These are phyloP conservation scores for Hestina assimilis DNA, from an alignment of 1,140 invertebrate genomes.

Conservation along the genomic window DNA sequence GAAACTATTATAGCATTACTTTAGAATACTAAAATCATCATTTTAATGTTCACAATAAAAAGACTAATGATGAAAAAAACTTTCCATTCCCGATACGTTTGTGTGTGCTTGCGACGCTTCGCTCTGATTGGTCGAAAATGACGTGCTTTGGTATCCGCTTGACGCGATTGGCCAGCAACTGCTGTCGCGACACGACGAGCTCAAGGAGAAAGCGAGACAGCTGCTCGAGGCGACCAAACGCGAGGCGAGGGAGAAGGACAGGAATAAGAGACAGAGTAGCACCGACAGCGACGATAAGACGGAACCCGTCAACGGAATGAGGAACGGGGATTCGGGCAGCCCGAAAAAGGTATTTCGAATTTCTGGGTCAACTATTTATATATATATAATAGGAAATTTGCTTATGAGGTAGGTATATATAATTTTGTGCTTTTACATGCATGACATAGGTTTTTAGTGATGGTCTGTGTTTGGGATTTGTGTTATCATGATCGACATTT, in stretches of 20 bases:
- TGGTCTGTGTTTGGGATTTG: too few species aligned
- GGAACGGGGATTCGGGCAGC: constrained; percentile 52
- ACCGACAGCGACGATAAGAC: constrained; percentile 51
- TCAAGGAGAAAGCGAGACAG: constrained; percentile 93
- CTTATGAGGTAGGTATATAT: too few species aligned
- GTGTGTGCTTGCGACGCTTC: constrained; percentile 33
- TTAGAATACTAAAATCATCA: too few species aligned
- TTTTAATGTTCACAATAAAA: too few species aligned
- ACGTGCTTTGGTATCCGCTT: constrained; percentile 36
- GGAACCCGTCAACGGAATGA: constrained; percentile 48
- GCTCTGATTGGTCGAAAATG: constrained; percentile 31
- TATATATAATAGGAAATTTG: too few species aligned
- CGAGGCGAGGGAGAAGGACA: constrained; percentile 83
- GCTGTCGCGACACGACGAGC: constrained; percentile 88
- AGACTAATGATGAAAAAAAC: constrained; percentile 12
- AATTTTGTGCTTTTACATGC: too few species aligned
- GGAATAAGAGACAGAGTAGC: constrained; percentile 40
- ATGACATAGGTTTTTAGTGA: too few species aligned
- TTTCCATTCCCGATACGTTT: constrained; percentile 38
- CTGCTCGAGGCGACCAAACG: constrained; percentile 92
- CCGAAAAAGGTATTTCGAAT: constrained; percentile 67
- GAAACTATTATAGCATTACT: too few species aligned
- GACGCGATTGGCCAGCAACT: constrained; percentile 79
- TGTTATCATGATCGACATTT: too few species aligned
- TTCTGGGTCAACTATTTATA: too few species aligned